Evolutionary conservation across 2,113 vertebrate genomes (phyloP).

Genomic region (Triplophysa rosa): DNA sequence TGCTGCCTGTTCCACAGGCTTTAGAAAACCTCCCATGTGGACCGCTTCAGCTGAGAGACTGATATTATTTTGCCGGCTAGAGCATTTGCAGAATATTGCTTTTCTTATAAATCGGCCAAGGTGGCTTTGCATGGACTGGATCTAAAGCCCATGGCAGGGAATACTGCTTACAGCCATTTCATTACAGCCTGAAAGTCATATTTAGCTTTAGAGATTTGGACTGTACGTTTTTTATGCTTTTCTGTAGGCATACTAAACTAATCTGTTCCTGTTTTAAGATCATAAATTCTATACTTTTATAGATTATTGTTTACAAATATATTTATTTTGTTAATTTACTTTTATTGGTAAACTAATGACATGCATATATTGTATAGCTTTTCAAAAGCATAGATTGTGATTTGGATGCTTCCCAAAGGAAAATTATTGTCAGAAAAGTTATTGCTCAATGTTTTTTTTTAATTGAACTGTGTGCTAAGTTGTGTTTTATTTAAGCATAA

Average conservation of each 20-base stretch:
- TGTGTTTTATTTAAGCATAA: no score
- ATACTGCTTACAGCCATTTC: background rate
- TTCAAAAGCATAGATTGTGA: no score
- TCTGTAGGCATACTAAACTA: background rate
- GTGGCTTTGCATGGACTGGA: conserved; percentile 8
- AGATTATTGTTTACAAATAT: no score
- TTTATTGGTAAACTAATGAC: no score
- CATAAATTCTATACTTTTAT: background rate
- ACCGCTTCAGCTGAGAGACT: conserved; percentile 20
- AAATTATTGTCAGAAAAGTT: no score
- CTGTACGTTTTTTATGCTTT: background rate
- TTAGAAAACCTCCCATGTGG: conserved; percentile 20
- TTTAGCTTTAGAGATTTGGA: background rate
- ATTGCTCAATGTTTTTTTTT: no score
- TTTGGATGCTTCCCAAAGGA: no score
- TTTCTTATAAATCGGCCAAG: conserved; percentile 19
- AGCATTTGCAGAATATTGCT: conserved; percentile 21
- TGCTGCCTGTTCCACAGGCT: conserved; percentile 6
- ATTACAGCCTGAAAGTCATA: background rate
- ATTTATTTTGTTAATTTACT: no score
- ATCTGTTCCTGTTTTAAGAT: background rate
- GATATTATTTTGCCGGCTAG: conserved; percentile 27
- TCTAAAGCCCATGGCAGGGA: background rate
- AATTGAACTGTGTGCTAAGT: no score
- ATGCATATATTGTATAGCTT: no score